These are phyloP conservation scores for Octodonta nipae DNA, from an alignment of 2,888 invertebrate genomes.

Conservation along the genomic window DNA sequence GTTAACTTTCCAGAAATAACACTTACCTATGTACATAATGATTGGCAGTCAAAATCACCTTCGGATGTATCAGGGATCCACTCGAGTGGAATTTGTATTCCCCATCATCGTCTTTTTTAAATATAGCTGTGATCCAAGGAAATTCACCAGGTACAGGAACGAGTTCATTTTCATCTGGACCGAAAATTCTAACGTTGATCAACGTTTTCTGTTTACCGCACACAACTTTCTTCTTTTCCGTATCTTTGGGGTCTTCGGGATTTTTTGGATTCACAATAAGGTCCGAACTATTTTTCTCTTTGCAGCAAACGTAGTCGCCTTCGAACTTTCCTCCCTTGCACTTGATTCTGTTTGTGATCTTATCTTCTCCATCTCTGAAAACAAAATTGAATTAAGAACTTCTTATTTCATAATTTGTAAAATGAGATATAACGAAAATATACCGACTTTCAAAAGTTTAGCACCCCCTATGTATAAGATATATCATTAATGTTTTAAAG, in stretches of 20 bases:
- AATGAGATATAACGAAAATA: too few species aligned
- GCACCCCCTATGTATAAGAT: too few species aligned
- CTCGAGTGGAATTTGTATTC: slow-evolving; percentile 14
- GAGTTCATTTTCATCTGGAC: slow-evolving; percentile 12
- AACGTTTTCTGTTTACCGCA: slow-evolving; percentile 15
- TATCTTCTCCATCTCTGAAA: not conserved
- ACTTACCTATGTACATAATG: slow-evolving; percentile 18
- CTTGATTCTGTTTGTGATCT: too few species aligned
- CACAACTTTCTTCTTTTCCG: slow-evolving; percentile 1
- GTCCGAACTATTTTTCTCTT: not conserved
- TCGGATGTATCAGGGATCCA: slow-evolving; percentile 20
- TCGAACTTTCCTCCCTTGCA: slow-evolving; percentile 1
- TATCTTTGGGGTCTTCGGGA: not conserved
- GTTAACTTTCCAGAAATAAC: not conserved
- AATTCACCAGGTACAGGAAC: slow-evolving; percentile 17
- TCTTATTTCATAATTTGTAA: too few species aligned
- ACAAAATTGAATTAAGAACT: too few species aligned
- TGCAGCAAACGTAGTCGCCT: not conserved
- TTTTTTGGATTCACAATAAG: not conserved
- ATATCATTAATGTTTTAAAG: too few species aligned
- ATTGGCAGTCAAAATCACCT: slow-evolving; percentile 18
- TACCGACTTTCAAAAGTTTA: too few species aligned
- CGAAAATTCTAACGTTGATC: slow-evolving; percentile 15
- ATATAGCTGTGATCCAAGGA: slow-evolving; percentile 21
- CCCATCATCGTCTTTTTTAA: slow-evolving; percentile 6